A percentile compares a stretch with the other conserved stretches of the same genome.
Evolutionary conservation across 2,797 vertebrate species (phyloP).

Genomic region (Ctenopoma kingsleyae): DNA sequence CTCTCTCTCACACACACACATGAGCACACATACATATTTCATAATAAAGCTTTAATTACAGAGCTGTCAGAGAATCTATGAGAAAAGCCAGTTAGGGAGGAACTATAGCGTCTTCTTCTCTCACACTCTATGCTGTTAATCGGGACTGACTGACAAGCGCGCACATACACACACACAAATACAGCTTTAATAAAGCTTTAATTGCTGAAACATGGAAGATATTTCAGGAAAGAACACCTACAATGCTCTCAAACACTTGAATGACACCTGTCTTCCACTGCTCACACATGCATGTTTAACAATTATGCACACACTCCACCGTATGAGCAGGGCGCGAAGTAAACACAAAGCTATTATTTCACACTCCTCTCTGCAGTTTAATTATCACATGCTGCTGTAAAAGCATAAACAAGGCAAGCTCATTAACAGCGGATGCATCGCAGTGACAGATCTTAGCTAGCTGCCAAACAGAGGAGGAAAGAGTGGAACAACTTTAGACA

Average conservation of each 20-base stretch:
- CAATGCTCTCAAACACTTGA: constrained; percentile 31
- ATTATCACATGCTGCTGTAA: constrained; percentile 81
- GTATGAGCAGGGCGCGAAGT: constrained; percentile 46
- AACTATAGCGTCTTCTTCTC: constrained; percentile 57
- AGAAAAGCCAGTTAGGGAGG: constrained; percentile 65
- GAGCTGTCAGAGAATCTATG: constrained; percentile 73
- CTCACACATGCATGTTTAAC: constrained; percentile 27
- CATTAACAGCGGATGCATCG: constrained; percentile 78
- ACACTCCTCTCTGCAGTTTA: constrained; percentile 76
- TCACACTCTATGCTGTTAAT: constrained; percentile 60
- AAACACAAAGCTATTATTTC: constrained; percentile 72
- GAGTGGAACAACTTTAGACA: constrained; percentile 68
- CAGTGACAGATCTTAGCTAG: constrained; percentile 62
- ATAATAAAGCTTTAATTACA: constrained; percentile 77
- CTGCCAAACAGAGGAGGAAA: constrained; percentile 63
- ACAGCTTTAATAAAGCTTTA: constrained; percentile 40
- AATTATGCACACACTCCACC: constrained; percentile 28
- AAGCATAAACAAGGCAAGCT: constrained; percentile 82
- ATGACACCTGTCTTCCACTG: constrained; percentile 40
- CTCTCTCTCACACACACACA: not conserved
- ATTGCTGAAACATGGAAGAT: constrained; percentile 20
- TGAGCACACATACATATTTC: constrained; percentile 29
- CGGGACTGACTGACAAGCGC: constrained; percentile 49
- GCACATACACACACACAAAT: not conserved
- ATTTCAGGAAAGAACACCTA: constrained; percentile 11